Conservation (phyloP, 2,797 vertebrate genomes). For the Acipenser ruthenus region DNA sequence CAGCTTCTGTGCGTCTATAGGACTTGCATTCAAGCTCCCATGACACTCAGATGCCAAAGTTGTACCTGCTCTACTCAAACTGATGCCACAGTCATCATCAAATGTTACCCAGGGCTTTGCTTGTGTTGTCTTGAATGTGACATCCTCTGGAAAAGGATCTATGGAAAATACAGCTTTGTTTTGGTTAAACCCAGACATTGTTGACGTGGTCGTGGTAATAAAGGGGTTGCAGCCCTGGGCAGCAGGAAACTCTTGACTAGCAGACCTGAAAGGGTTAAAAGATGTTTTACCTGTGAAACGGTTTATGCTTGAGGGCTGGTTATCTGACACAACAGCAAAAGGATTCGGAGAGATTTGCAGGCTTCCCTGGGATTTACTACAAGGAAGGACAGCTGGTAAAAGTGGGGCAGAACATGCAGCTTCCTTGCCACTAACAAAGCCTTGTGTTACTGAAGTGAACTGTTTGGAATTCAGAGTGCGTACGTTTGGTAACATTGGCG, state of each 20-base stretch:
- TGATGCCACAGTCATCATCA: constrained; percentile 62
- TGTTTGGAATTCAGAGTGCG: constrained; percentile 48
- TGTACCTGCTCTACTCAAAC: constrained; percentile 33
- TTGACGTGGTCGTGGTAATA: constrained; percentile 29
- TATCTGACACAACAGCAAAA: constrained; percentile 53
- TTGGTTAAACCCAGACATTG: constrained; percentile 29
- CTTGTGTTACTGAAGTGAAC: constrained; percentile 52
- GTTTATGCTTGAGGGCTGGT: constrained; percentile 53
- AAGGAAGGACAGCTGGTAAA: constrained; percentile 59
- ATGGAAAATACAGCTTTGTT: constrained; percentile 35
- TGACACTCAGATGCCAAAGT: constrained; percentile 18
- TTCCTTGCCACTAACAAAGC: constrained; percentile 28
- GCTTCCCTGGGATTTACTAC: constrained; percentile 68
- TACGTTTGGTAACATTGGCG: constrained; percentile 44
- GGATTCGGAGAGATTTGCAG: constrained; percentile 57
- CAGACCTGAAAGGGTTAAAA: constrained; percentile 50
- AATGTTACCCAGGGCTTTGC: constrained; percentile 88
- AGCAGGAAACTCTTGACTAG: constrained; percentile 47
- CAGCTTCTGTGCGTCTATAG: constrained; percentile 39
- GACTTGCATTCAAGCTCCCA: constrained; percentile 23
- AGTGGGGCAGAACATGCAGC: constrained; percentile 53
- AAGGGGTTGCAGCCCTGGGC: constrained; percentile 28
- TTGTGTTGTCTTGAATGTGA: constrained; percentile 36
- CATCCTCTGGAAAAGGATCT: constrained; percentile 31
- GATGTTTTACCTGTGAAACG: constrained; percentile 56